Percentiles rank a stretch among this genome's conserved stretches.
Conservation (phyloP, 1,140 invertebrate species). For the Radopholus similis region DNA sequence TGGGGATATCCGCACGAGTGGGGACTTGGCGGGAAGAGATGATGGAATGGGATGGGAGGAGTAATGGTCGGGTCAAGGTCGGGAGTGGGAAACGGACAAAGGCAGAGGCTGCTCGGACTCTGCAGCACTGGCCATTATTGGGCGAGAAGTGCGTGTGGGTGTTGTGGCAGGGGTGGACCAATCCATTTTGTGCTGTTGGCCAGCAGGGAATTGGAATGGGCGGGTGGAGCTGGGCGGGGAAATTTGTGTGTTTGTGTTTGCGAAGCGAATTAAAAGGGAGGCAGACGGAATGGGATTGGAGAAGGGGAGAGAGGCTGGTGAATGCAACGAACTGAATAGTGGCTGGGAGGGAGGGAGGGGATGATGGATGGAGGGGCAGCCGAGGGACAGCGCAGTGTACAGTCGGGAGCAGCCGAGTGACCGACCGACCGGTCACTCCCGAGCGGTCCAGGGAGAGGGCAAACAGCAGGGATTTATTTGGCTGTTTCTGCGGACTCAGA, state of each 20-base stretch:
- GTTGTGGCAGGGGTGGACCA: neutral
- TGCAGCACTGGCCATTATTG: conserved; percentile 13
- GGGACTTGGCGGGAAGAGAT: neutral
- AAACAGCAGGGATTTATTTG: no score
- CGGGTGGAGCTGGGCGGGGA: neutral
- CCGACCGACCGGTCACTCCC: neutral
- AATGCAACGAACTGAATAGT: neutral
- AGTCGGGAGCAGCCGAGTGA: neutral
- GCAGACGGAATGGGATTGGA: neutral
- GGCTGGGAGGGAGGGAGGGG: neutral
- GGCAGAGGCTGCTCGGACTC: conserved; percentile 21
- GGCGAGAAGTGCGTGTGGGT: neutral
- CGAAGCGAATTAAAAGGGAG: neutral
- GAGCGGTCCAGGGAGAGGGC: neutral
- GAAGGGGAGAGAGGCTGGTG: neutral
- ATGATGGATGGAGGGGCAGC: neutral
- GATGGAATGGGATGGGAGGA: neutral
- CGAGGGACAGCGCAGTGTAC: neutral
- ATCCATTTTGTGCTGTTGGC: no score
- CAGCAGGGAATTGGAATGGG: neutral
- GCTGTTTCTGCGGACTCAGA: no score
- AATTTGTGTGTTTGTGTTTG: neutral
- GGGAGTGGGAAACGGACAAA: conserved; percentile 6
- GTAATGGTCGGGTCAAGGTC: conserved; percentile 1
- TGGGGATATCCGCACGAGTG: neutral